Evolutionary conservation across 2,797 vertebrate genomes (phyloP).

Genomic region (Coracias cyanogaster): DNA sequence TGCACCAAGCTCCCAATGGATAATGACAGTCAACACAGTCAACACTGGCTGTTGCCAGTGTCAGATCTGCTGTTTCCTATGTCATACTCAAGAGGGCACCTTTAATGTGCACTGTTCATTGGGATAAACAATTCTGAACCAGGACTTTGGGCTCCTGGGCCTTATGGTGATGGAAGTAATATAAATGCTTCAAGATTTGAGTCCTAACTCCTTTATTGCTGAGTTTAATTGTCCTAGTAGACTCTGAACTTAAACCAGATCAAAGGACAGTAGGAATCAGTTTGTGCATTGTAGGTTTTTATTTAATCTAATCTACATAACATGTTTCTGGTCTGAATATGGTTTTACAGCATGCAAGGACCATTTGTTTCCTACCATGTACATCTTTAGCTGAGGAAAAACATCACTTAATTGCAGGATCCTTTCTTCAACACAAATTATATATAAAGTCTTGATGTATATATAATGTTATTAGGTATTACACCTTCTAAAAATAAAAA

Average conservation of each 20-base stretch:
- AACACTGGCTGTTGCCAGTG: not conserved
- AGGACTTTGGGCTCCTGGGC: not conserved
- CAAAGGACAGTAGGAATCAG: not conserved
- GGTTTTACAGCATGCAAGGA: not conserved
- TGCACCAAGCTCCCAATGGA: accelerated
- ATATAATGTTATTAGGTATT: not conserved
- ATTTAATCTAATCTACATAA: not conserved
- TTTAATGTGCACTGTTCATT: not conserved
- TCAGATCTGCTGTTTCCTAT: not conserved
- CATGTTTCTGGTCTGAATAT: not conserved
- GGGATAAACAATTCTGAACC: not conserved
- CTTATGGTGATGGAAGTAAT: not conserved
- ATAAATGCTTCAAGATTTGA: not conserved
- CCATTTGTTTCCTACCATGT: not conserved
- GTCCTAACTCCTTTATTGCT: not conserved
- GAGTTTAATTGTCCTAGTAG: not conserved
- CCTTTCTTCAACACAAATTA: not conserved
- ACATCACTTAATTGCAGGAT: not conserved
- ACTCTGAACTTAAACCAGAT: not conserved
- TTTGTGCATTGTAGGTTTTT: not conserved
- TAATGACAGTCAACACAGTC: accelerated
- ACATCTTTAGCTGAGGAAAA: not conserved
- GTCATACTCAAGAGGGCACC: not conserved
- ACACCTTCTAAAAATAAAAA: not conserved
- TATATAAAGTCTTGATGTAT: not conserved